Base-by-base conservation (phyloP, 1,140 invertebrate species). In the Cotesia vestalis region DNA sequence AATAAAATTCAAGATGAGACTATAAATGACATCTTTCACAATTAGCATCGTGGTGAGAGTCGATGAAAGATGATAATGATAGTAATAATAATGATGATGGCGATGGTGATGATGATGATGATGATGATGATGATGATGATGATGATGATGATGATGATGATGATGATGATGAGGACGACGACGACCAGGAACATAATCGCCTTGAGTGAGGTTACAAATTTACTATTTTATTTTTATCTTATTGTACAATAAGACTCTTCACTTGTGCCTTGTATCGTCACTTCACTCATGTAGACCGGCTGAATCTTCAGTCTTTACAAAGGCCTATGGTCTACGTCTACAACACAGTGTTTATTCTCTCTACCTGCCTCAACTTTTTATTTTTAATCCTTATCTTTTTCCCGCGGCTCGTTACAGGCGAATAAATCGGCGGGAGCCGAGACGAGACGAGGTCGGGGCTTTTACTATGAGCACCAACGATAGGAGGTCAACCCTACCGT, bases 371-470 rank as follows among this genome's bases (percentile, higher is more conserved):
- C 34, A 53, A 62, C 46, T 66, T 74, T 52, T 53, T 69, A 57
- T 38, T 66, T 61, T 62, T 67, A 52, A 34, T 66, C 20, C 40
- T 36, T 27, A 9, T 69, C 36, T 66, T 27, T 72, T 36, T 34
- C 57, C 36, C 35, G n/a, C 35, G 57, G 61, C 77, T 84, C 78
- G 78, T 83, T 83, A 83, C 76, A 75, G 73, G 79, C 66, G 74
- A 81, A 83, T 83, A 83, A 84, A 83, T 84, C 77, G 78, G 60
- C 72, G 38, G 52, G 76, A 78, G 78, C 78, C 79, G 77, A 77
- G 68, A 70, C 59, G 61, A 61, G 67, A 35, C 68, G 75, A 80
- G 81, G 81, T 81, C 77, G 79, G 27, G 40, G 20, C 66, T 27
- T 78, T 78, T 75, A 77, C 77, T 73, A 20, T 27, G 53, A 69